These are phyloP conservation scores for Cynopterus brachyotis DNA, from an alignment of 2,113 vertebrate species.

Conservation along the genomic window DNA sequence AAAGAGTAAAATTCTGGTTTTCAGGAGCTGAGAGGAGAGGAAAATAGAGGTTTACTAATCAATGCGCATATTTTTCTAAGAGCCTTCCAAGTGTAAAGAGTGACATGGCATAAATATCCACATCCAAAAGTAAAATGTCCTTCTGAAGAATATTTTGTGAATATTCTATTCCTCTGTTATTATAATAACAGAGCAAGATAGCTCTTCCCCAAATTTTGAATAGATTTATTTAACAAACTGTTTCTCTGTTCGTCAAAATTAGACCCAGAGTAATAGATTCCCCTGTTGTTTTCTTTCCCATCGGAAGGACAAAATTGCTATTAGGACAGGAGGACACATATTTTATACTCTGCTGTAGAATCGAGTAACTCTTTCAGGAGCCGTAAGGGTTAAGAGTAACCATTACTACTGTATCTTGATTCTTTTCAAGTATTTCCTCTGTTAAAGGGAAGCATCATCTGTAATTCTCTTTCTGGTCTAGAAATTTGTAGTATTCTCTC, in stretches of 20 bases:
- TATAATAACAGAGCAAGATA: neutral
- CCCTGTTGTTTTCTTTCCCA: neutral
- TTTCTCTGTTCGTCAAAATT: constrained; percentile 12
- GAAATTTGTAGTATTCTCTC: neutral
- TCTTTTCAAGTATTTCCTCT: neutral
- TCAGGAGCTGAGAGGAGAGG: too few species aligned
- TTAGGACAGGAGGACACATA: neutral
- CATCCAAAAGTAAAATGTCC: neutral
- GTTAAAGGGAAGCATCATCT: neutral
- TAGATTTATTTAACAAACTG: neutral
- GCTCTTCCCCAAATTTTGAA: neutral
- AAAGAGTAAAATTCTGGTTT: neutral
- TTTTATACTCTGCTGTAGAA: neutral
- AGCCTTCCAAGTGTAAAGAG: neutral
- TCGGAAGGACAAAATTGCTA: neutral
- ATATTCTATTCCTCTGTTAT: neutral
- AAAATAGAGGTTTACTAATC: neutral
- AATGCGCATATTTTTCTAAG: neutral
- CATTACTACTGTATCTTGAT: neutral
- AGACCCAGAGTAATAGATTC: neutral
- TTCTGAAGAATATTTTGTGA: constrained; percentile 1
- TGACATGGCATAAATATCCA: neutral
- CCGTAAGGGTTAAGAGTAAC: neutral
- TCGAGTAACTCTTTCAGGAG: neutral
- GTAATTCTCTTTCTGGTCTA: neutral